A percentile compares a stretch with the other conserved stretches of the same genome.
These are phyloP conservation scores for Noctua janthina DNA, from an alignment of 2,888 invertebrate genomes.

Conservation along the genomic window DNA sequence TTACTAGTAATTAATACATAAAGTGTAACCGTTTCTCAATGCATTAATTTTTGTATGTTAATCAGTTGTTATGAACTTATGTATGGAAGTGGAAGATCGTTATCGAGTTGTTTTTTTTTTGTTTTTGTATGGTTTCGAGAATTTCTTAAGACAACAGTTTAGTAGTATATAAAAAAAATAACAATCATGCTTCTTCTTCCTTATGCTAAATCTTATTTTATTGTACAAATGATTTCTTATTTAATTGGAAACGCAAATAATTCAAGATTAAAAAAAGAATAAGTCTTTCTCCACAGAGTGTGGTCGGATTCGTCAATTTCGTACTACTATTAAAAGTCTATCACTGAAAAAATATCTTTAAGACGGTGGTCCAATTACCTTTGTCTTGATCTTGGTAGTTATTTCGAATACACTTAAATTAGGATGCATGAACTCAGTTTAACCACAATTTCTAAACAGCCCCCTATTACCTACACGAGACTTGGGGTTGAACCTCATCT, in stretches of 20 bases:
- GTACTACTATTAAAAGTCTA: too few relatives aligned
- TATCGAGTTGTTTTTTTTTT: neutral
- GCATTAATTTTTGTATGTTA: conserved; percentile 25
- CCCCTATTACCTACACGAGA: too few relatives aligned
- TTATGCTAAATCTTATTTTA: neutral
- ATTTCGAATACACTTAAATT: too few relatives aligned
- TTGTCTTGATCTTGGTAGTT: too few relatives aligned
- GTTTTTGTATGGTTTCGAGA: neutral
- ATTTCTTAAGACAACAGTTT: neutral
- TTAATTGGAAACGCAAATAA: neutral
- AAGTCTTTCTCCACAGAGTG: neutral
- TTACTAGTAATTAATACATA: conserved; percentile 52
- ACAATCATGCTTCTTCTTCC: neutral
- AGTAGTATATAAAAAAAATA: neutral
- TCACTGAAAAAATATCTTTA: neutral
- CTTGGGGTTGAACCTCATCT: too few relatives aligned
- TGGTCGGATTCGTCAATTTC: neutral
- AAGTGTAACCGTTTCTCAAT: conserved; percentile 17
- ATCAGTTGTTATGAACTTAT: conserved; percentile 13
- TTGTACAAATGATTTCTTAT: neutral
- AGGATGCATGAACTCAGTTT: too few relatives aligned
- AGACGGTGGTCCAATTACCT: neutral
- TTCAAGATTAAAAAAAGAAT: too few relatives aligned
- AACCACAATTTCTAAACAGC: too few relatives aligned
- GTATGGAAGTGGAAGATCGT: conserved; percentile 1